A percentile compares a stretch with the other conserved stretches of the same genome.
These are phyloP conservation scores for Drosophila pegasa DNA, from an alignment of 2,888 invertebrate genomes.

Conservation along the genomic window DNA sequence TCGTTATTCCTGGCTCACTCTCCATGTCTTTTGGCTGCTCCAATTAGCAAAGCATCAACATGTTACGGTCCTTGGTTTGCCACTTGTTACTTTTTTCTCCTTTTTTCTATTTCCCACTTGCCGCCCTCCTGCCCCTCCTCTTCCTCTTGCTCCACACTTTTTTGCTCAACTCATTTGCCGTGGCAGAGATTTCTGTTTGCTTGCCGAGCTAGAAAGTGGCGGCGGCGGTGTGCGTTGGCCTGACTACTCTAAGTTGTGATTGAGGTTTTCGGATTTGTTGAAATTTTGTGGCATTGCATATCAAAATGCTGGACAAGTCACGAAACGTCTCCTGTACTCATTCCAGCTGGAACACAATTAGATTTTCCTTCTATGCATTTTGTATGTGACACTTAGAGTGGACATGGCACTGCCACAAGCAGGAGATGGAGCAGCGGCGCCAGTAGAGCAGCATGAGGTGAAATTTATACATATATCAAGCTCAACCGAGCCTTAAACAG, in stretches of 20 bases:
- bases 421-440: too few relatives aligned
- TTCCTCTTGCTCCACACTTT: background rate
- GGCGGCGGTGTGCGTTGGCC: background rate
- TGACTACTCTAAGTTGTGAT: background rate
- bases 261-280: slow-evolving; percentile 21
- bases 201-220: slow-evolving; percentile 11
- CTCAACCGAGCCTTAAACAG: too few relatives aligned
- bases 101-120: slow-evolving; percentile 4
- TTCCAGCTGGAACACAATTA: slow-evolving; percentile 3
- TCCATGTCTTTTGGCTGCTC: slow-evolving; percentile 47
- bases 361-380: slow-evolving; percentile 1
- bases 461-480: too few relatives aligned
- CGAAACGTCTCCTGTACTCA: slow-evolving; percentile 23
- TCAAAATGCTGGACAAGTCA: slow-evolving; percentile 42
- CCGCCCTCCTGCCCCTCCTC: background rate
- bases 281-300: slow-evolving; percentile 32
- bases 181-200: slow-evolving; percentile 39
- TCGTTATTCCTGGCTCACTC: slow-evolving; percentile 26
- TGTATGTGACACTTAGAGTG: slow-evolving; percentile 2
- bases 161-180: slow-evolving; percentile 28
- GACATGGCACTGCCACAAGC: background rate
- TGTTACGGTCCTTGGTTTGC: slow-evolving; percentile 61
- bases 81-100: slow-evolving; percentile 29
- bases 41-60: slow-evolving; percentile 75
- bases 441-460: too few relatives aligned